Evolutionary conservation across 2,888 invertebrate genomes (phyloP).

Genomic region (Amblyjoppa fuscipennis): DNA sequence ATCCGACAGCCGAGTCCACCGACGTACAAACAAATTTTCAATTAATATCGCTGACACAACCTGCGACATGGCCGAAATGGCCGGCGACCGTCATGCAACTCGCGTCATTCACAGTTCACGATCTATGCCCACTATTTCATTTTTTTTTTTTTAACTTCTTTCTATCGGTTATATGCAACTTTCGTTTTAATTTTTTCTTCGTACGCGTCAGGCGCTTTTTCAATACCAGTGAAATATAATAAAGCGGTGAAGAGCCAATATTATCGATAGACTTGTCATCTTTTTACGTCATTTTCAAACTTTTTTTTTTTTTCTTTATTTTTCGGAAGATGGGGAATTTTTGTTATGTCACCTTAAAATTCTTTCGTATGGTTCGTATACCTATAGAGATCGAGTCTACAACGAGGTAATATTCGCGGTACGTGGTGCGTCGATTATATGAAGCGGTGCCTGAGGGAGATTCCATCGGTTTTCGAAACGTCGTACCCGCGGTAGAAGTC

Average conservation of each 20-base stretch:
- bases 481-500: neutral
- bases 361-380: neutral
- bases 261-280: neutral
- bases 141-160: neutral
- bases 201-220: constrained; percentile 29
- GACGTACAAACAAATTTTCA: constrained; percentile 77
- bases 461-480: no score
- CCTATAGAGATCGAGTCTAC: neutral
- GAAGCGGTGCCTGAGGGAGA: neutral
- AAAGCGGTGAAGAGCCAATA: constrained; percentile 6
- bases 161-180: constrained; percentile 25
- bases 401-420: neutral
- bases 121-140: constrained; percentile 37
- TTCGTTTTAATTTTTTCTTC: constrained; percentile 6
- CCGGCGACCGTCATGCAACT: neutral
- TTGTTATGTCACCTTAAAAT: neutral
- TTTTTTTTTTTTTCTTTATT: neutral
- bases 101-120: constrained; percentile 13
- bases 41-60: constrained; percentile 74
- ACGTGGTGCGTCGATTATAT: neutral
- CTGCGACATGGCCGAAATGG: constrained; percentile 27
- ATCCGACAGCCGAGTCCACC: constrained; percentile 65
- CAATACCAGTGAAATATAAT: neutral
- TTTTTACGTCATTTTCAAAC: neutral
- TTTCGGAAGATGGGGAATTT: neutral